Percentiles rank a stretch among this genome's conserved stretches.
Conservation (phyloP, 2,888 invertebrate species). For the Choreutis nemorana region DNA sequence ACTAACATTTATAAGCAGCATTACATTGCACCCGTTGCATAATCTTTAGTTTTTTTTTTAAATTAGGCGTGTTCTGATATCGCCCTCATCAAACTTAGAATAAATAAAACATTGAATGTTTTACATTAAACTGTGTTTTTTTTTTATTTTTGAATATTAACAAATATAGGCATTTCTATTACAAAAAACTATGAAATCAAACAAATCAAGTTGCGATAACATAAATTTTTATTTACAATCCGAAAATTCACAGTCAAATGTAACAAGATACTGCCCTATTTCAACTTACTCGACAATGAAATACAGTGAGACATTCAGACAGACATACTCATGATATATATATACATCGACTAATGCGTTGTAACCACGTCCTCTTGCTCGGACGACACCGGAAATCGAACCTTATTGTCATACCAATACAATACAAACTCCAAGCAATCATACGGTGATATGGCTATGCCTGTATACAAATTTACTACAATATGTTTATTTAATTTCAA, state of each 20-base stretch:
- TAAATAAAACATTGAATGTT: too few relatives aligned
- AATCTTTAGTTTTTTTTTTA: too few relatives aligned
- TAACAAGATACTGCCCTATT: slow-evolving; percentile 44
- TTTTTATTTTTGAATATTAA: too few relatives aligned
- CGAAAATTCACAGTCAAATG: slow-evolving; percentile 59
- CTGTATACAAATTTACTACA: slow-evolving; percentile 30
- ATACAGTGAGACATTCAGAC: slow-evolving; percentile 26
- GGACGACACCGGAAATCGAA: slow-evolving; percentile 2
- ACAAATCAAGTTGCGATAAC: slow-evolving; percentile 44
- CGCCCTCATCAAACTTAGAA: too few relatives aligned
- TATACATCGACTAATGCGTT: slow-evolving; percentile 12
- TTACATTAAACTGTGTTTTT: too few relatives aligned
- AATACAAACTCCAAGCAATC: slow-evolving; percentile 13
- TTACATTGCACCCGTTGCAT: too few relatives aligned
- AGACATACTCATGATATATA: slow-evolving; percentile 17
- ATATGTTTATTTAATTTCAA: slow-evolving; percentile 13
- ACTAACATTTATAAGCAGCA: too few relatives aligned
- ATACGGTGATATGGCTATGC: slow-evolving; percentile 28
- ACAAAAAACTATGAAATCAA: slow-evolving; percentile 19
- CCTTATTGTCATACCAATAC: slow-evolving; percentile 8
- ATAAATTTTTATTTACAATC: slow-evolving; percentile 65
- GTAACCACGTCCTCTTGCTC: neutral
- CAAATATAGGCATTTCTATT: too few relatives aligned
- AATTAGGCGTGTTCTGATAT: too few relatives aligned
- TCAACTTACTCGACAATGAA: slow-evolving; percentile 32